These are phyloP conservation scores for Ericerus pela DNA, from an alignment of 1,140 invertebrate species.

Conservation along the genomic window DNA sequence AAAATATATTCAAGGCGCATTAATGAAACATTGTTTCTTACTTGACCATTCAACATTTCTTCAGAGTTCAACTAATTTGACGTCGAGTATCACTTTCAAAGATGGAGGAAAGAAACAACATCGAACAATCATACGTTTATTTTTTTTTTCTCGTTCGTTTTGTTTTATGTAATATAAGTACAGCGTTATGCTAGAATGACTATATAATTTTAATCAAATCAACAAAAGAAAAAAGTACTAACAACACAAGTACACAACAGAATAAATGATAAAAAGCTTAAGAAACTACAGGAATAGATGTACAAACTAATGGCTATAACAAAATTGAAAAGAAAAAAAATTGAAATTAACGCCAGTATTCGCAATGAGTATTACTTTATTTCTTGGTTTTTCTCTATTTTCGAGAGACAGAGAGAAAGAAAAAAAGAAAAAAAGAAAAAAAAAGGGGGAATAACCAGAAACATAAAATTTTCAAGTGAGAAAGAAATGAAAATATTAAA, in stretches of 20 bases:
- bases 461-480: background rate
- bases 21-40: no score
- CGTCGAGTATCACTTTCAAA: background rate
- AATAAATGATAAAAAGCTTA: background rate
- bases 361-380: no score
- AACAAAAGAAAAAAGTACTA: constrained; percentile 12
- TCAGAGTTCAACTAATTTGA: background rate
- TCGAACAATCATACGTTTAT: constrained; percentile 6
- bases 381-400: no score
- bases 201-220: constrained; percentile 11
- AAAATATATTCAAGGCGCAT: no score
- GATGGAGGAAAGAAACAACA: background rate
- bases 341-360: no score
- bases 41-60: background rate
- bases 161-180: constrained; percentile 11
- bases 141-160: no score
- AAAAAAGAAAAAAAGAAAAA: background rate
- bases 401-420: background rate
- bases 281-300: constrained; percentile 3
- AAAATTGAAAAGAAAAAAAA: constrained; percentile 1
- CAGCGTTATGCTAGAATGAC: constrained; percentile 9
- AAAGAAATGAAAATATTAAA: no score
- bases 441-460: constrained; percentile 4
- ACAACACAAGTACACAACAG: constrained; percentile 8
- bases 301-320: constrained; percentile 5